Evolutionary conservation across 2,888 invertebrate genomes (phyloP), one percentile per base, ranked within the genome.

Genomic region (Drosophila ezoana): DNA sequence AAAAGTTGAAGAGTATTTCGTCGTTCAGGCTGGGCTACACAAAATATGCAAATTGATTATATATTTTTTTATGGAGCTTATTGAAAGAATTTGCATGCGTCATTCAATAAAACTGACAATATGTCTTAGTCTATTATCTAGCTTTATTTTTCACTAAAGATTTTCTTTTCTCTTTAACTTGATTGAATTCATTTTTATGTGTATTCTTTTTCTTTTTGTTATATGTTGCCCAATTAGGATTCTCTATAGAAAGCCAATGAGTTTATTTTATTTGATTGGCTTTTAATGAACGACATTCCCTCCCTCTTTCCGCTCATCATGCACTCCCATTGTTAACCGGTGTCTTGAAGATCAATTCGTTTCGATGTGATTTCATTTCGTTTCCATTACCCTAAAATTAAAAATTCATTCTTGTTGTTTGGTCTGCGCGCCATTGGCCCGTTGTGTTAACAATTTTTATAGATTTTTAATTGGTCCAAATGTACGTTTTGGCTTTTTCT

Each of bases 191-290:
- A 76, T 81, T 84, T 87, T 81, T 73, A 67, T 76, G 35, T 63
- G 18, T 49, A 35, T 49, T 41, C 59, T 79, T 48, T 66, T 51
- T 11, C 13, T 51, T 35, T 56, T 64, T 44, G 54, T 44, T 6
- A 62, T 78, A 84, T 81, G 87, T 71, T 84, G 76, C 68, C 79
- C 73, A 82, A 87, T 84, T 87, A 86, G 81, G 87, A 84, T 81
- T 74, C 79, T 62, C 59, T 66, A 84, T 82, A 81, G 82, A 84
- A 82, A 87, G 74, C 61, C 82, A 87, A 84, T 82, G 85, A 76
- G 85, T 84, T 83, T 87, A 87, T 83, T 83, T 87, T 56, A 65
- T 74, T 84, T 87, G 76, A 82, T 84, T 74, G 79, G 23, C 56
- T 79, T 76, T 83, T 83, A 79, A 84, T 87, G 76, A 83, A 84